Conservation (phyloP, 2,113 vertebrate species). For the Uropsilus gracilis region DNA sequence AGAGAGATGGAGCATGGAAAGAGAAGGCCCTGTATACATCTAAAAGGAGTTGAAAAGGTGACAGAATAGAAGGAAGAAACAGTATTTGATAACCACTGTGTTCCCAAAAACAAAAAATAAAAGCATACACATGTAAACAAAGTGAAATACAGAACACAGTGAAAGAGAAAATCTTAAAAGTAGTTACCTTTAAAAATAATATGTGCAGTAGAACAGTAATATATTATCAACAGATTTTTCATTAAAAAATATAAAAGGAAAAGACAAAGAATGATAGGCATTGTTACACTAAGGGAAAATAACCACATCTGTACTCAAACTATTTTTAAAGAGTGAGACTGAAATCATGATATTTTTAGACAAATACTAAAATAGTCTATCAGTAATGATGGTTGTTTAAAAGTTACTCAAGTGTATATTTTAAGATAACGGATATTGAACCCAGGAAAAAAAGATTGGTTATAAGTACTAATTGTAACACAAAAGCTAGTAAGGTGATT, state of each 20-base stretch:
- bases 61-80: neutral
- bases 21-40: neutral
- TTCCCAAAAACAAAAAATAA: neutral
- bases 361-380: conserved; percentile 20
- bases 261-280: neutral
- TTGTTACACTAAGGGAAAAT: neutral
- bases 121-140: neutral
- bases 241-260: neutral
- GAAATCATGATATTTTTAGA: neutral
- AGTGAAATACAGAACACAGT: neutral
- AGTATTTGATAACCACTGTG: neutral
- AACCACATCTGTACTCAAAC: neutral
- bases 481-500: neutral
- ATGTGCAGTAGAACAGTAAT: neutral
- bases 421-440: neutral
- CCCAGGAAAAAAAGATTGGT: neutral
- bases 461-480: neutral
- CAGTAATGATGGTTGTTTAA: neutral
- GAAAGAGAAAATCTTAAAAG: conserved; percentile 42
- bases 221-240: neutral
- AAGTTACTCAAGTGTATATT: neutral
- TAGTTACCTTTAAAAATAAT: neutral
- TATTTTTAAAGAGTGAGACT: neutral
- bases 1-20: neutral
- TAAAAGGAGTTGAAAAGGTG: neutral